These are phyloP conservation scores for Sciurus carolinensis DNA, from an alignment of 2,797 vertebrate genomes.

Conservation along the genomic window DNA sequence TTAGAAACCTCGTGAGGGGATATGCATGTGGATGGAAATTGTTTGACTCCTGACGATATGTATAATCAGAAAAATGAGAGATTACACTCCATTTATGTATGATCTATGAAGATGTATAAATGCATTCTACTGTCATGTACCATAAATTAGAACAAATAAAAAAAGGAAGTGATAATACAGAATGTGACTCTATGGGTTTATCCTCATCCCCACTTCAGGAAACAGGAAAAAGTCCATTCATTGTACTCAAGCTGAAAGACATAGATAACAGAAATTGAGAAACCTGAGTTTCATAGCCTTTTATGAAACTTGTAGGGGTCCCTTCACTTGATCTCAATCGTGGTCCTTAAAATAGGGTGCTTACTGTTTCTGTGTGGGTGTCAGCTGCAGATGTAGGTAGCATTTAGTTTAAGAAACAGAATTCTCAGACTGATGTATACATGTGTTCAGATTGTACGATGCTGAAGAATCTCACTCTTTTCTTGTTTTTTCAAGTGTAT, in stretches of 20 bases:
- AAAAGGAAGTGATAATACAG: not conserved
- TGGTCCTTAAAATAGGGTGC: not conserved
- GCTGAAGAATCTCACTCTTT: too few species aligned
- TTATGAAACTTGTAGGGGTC: not conserved
- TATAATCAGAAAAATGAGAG: too few species aligned
- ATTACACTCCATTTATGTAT: too few species aligned
- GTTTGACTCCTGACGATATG: not conserved
- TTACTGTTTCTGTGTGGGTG: not conserved
- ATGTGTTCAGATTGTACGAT: not conserved
- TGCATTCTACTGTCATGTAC: too few species aligned
- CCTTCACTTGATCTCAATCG: not conserved
- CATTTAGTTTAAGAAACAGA: not conserved
- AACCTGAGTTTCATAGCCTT: not conserved
- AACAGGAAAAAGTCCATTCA: not conserved
- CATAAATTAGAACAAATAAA: too few species aligned
- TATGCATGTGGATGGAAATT: not conserved
- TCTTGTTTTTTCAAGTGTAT: too few species aligned
- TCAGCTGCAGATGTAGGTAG: too few species aligned
- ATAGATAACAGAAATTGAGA: not conserved
- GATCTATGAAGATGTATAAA: too few species aligned
- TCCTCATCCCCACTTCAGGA: not conserved
- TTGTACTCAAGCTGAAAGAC: not conserved
- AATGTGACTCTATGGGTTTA: not conserved
- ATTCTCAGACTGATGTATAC: too few species aligned
- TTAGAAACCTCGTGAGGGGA: not conserved